These are phyloP conservation scores for Tragopan temminckii DNA, from an alignment of 2,797 vertebrate genomes.

Conservation along the genomic window DNA sequence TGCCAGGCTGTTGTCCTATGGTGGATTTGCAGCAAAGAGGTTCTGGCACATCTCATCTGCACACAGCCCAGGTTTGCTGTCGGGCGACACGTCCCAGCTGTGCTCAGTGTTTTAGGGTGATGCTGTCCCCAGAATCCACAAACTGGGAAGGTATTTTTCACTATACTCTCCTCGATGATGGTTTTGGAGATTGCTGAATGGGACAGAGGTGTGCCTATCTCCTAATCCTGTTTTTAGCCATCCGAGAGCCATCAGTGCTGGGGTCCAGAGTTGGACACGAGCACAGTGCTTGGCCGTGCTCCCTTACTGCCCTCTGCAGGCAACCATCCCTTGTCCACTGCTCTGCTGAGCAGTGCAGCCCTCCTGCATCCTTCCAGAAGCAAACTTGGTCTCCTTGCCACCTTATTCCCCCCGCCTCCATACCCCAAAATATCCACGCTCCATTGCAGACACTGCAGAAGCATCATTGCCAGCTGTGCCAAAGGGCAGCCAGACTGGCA, in stretches of 20 bases:
- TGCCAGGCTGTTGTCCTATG: neutral
- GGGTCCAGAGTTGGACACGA: fast-evolving
- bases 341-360: neutral
- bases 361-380: fast-evolving
- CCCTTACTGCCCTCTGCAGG: slow-evolving; percentile 50
- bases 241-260: neutral
- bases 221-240: fast-evolving
- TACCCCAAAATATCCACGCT: fast-evolving
- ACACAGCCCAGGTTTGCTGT: neutral
- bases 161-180: fast-evolving
- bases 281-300: neutral
- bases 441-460: fast-evolving
- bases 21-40: neutral
- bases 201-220: fast-evolving
- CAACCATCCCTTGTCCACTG: neutral
- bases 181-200: neutral
- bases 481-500: neutral
- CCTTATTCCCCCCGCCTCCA: fast-evolving
- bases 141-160: neutral
- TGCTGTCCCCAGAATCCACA: fast-evolving
- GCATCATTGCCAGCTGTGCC: neutral
- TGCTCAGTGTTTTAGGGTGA: fast-evolving
- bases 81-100: neutral
- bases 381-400: fast-evolving
- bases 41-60: fast-evolving